These are phyloP conservation scores for Halcyon malimbica DNA, from an alignment of 2,113 vertebrate species.

Conservation along the genomic window DNA sequence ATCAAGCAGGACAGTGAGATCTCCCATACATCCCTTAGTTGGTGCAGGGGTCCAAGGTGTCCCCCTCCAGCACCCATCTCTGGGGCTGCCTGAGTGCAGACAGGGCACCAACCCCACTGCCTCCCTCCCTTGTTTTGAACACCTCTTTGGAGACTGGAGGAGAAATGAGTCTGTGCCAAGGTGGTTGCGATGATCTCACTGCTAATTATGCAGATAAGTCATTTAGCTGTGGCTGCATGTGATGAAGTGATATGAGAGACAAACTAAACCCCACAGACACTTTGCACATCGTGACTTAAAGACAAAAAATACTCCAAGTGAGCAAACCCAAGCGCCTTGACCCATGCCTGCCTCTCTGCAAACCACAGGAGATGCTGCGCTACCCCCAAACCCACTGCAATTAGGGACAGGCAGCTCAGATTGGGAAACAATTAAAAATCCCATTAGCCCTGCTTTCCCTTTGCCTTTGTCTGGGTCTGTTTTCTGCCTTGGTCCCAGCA, in stretches of 20 bases:
- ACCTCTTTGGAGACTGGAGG: neutral
- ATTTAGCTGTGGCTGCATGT: neutral
- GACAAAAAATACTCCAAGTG: neutral
- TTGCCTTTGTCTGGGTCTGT: neutral
- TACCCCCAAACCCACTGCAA: conserved; percentile 37
- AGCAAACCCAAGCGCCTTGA: neutral
- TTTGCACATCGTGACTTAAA: neutral
- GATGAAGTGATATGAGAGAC: conserved; percentile 40
- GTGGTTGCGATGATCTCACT: conserved; percentile 27
- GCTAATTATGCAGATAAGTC: conserved; percentile 65
- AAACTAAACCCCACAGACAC: conserved; percentile 29
- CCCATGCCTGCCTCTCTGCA: neutral
- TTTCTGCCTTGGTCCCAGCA: neutral
- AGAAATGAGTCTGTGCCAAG: neutral
- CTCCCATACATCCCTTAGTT: neutral
- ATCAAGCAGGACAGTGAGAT: neutral
- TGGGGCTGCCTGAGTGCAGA: neutral
- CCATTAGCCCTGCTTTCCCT: conserved; percentile 25
- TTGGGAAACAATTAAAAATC: conserved; percentile 62
- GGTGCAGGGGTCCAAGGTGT: neutral
- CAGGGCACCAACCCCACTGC: neutral
- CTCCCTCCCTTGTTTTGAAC: neutral
- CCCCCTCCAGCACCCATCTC: neutral
- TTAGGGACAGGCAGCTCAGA: conserved; percentile 52
- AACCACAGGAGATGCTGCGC: conserved; percentile 11